Percentiles rank a stretch among this genome's conserved stretches.
Evolutionary conservation across 2,113 vertebrate genomes (phyloP).

Genomic region (Microtus ochrogaster): DNA sequence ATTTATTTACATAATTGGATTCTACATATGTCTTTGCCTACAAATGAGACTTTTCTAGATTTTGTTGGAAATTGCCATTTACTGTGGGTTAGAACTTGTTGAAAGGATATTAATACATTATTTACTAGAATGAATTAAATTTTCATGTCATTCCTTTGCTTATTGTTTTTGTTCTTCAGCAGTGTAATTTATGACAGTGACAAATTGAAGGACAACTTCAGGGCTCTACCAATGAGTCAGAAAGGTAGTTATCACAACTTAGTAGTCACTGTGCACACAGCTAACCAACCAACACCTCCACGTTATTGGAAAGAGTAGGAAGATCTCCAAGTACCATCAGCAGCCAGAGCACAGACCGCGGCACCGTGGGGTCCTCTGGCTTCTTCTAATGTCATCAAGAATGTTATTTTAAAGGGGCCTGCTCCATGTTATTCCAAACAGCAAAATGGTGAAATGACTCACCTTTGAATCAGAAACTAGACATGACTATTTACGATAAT

Average conservation of each 20-base stretch:
- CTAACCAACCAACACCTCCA: not conserved
- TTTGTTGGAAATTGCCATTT: slow-evolving; percentile 20
- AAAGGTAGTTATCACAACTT: slow-evolving; percentile 40
- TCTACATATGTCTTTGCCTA: not conserved
- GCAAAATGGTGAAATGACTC: not conserved
- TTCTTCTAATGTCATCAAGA: not conserved
- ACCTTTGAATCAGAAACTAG: not conserved
- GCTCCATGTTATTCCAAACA: not conserved
- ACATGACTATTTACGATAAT: not conserved
- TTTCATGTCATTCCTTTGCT: slow-evolving; percentile 74
- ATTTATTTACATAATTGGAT: not conserved
- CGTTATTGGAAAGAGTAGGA: not conserved
- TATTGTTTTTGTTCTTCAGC: slow-evolving; percentile 67
- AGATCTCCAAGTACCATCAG: not conserved
- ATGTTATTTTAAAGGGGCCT: not conserved
- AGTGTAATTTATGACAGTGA: slow-evolving; percentile 62
- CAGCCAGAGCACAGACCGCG: no score
- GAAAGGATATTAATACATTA: slow-evolving; percentile 65
- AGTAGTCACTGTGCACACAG: not conserved
- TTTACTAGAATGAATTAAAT: slow-evolving; percentile 69
- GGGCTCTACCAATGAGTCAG: slow-evolving; percentile 23
- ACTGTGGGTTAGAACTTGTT: not conserved
- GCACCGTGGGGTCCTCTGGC: not conserved
- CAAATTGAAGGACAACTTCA: slow-evolving; percentile 67
- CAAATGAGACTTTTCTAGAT: not conserved